phyloP scores from a whole-genome alignment of 2,797 vertebrate genomes.

The Hydrolagus colliei region DNA sequence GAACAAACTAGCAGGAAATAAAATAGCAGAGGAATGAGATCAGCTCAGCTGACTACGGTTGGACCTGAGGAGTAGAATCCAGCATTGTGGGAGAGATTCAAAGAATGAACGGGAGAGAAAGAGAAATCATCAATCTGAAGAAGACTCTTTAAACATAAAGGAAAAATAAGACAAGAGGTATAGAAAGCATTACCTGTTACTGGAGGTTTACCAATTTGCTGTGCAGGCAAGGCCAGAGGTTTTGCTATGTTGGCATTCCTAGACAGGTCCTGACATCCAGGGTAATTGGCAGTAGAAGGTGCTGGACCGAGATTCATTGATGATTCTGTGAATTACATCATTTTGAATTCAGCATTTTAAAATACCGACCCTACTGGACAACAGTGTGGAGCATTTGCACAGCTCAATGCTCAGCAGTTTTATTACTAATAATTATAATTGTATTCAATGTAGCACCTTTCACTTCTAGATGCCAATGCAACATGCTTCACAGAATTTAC shows the following conservation, averaged over 20 bases:
- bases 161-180: constrained; percentile 35
- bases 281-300: constrained; percentile 67
- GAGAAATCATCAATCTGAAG: no score
- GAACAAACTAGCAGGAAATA: no score
- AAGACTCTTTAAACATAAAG: background rate
- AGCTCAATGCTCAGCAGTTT: background rate
- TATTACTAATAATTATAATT: background rate
- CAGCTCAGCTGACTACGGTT: background rate
- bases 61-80: background rate
- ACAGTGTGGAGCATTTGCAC: background rate
- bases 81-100: background rate
- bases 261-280: constrained; percentile 70
- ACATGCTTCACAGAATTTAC: no score
- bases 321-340: constrained; percentile 61
- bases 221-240: constrained; percentile 72
- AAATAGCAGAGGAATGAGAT: background rate
- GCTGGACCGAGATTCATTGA: constrained; percentile 65
- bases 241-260: constrained; percentile 75
- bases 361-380: no score
- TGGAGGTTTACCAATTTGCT: constrained; percentile 72
- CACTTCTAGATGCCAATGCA: no score
- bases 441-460: no score
- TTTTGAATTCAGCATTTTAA: background rate
- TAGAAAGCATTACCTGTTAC: constrained; percentile 66
- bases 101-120: background rate